Evolutionary conservation across 2,888 invertebrate species (phyloP).

Genomic region (Dorcus parallelipipedus): DNA sequence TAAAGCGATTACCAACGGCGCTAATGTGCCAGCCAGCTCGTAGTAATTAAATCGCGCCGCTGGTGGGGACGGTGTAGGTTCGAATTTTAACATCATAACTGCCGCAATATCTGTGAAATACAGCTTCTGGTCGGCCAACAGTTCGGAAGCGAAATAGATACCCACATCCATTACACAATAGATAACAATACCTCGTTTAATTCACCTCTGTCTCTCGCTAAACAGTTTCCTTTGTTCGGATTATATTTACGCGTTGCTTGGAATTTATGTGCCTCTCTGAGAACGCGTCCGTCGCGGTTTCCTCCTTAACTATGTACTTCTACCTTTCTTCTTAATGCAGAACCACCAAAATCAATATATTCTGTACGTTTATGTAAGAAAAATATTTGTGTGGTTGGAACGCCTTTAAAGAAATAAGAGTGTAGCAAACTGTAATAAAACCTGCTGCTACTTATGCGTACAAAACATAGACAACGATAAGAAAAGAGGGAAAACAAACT

Average conservation of each 20-base stretch:
- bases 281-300: constrained; percentile 1
- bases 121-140: constrained; percentile 30
- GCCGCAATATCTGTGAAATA: constrained; percentile 43
- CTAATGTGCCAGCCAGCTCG: constrained; percentile 32
- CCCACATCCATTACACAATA: constrained; percentile 46
- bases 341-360: too few species aligned
- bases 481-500: too few species aligned
- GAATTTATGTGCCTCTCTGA: constrained; percentile 36
- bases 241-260: constrained; percentile 40
- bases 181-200: constrained; percentile 47
- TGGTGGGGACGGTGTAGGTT: constrained; percentile 23
- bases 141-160: constrained; percentile 42
- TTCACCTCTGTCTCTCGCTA: constrained; percentile 45
- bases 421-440: too few species aligned
- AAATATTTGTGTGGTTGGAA: too few species aligned
- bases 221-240: constrained; percentile 46
- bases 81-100: constrained; percentile 34
- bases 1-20: constrained; percentile 38
- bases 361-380: too few species aligned
- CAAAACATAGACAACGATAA: too few species aligned
- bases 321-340: not conserved
- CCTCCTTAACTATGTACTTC: not conserved
- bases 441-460: too few species aligned
- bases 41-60: constrained; percentile 35
- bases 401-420: too few species aligned